Evolutionary conservation across 2,113 vertebrate species (phyloP), one percentile per base, ranked within the genome.

Genomic region (Cyprinodon brontotheroides): DNA sequence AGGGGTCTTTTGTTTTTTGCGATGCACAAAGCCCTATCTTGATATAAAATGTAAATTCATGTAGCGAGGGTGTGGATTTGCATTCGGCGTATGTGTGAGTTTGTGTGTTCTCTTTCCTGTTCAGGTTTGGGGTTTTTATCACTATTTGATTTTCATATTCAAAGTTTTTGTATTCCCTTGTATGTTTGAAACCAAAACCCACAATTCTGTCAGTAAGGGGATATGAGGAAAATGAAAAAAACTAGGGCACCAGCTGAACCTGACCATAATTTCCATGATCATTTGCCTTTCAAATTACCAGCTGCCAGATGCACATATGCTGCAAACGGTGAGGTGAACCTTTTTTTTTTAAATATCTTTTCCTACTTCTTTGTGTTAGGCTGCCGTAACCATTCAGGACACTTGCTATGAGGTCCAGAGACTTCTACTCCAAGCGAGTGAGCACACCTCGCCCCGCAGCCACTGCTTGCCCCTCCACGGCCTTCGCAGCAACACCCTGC

Each of bases 331-430:
- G 39, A 74, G 4, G 12, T 17, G 63, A 74, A 64, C 73, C 65
- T 60, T 70, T 77, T 80, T 78, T 41, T 22, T 48, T 66, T 7
- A 81, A 20, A 5, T 4, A 39, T 20, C 22, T 65, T 17, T 43
- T 14, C 10, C 38, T 22, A 22, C 20, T 13, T 69, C 3, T 66
- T 9, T 57, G 20, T 70, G 17, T 64, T 89, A 99, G 98, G 98
- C 97, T 1, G 93, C 94, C 0, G 88, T 99, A 86, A 90, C 95
- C 84, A 95, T 98, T 72, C 98, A 98, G 91, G 96, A 98, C 75
- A 98, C 95, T 90, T 96, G 93, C 88, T 95, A 91, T 5, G 95
- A 96, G 74, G 92, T 99, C 78, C 94, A 96, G 61, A 94, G 81
- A 80, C 90, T 97, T 61, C 84, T 95, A 1, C 93, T 97, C 4